A percentile compares a stretch with the other conserved stretches of the same genome.
phyloP scores from a whole-genome alignment of 2,888 invertebrate species.

The Volucella inanis region DNA sequence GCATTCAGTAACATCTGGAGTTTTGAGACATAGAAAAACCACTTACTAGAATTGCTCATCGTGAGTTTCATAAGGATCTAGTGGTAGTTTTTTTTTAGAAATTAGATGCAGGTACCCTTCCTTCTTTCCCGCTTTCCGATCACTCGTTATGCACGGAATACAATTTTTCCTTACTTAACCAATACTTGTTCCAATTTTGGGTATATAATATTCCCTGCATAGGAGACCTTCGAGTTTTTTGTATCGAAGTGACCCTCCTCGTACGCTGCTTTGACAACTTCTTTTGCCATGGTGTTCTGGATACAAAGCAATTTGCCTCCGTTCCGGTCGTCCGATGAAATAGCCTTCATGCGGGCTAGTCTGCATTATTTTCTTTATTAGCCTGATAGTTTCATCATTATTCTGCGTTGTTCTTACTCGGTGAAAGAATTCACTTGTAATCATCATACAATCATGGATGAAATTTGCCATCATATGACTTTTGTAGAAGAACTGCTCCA shows the following conservation, averaged over 20 bases:
- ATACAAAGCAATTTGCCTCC: background rate
- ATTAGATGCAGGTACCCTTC: background rate
- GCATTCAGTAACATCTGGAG: too few species aligned
- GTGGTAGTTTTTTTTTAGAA: too few species aligned
- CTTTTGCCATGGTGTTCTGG: background rate
- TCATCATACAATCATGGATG: background rate
- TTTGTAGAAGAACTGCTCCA: background rate
- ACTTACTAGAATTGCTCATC: background rate
- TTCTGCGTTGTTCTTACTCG: too few species aligned
- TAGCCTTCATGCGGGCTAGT: background rate
- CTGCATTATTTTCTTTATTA: background rate
- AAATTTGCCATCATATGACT: slow-evolving; percentile 20
- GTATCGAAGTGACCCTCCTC: background rate
- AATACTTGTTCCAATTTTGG: background rate
- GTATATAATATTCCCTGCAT: background rate
- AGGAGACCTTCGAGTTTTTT: background rate
- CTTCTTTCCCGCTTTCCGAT: background rate
- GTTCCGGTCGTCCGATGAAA: background rate
- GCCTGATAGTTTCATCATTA: background rate
- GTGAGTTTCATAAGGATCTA: too few species aligned
- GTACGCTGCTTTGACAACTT: background rate
- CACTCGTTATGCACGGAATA: background rate
- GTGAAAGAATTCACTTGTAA: background rate
- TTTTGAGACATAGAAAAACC: slow-evolving; percentile 31
- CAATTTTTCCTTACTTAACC: background rate